phyloP scores from a whole-genome alignment of 2,888 invertebrate species.

The Cyclophora punctaria region DNA sequence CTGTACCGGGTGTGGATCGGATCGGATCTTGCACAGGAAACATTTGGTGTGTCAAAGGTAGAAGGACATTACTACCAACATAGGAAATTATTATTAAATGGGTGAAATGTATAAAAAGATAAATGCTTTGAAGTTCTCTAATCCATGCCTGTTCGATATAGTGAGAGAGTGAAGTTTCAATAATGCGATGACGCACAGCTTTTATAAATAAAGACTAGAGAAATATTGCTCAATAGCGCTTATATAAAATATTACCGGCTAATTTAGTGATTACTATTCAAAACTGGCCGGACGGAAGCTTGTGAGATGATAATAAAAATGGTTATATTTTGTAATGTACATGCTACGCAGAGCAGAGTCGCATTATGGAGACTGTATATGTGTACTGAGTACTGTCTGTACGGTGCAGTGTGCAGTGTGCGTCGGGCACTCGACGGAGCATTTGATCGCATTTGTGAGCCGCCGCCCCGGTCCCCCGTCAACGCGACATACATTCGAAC shows the following conservation, averaged over 20 bases:
- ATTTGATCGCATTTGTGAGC: constrained; percentile 53
- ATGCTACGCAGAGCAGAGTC: constrained; percentile 6
- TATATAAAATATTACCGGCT: constrained; percentile 1
- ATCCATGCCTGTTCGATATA: constrained; percentile 7
- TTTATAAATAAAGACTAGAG: constrained; percentile 5
- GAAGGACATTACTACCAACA: neutral
- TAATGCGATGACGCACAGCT: constrained; percentile 25
- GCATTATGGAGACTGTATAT: constrained; percentile 15
- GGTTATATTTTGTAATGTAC: neutral
- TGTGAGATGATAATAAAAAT: neutral
- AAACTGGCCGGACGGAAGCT: neutral
- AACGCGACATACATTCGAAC: constrained; percentile 45
- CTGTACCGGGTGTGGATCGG: constrained; percentile 17
- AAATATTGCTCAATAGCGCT: constrained; percentile 17
- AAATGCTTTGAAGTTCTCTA: neutral
- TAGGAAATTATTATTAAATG: neutral
- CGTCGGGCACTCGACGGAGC: constrained; percentile 29
- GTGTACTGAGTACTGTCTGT: neutral
- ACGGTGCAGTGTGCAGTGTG: neutral
- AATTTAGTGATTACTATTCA: neutral
- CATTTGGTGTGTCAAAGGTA: no score
- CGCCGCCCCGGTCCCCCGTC: constrained; percentile 18
- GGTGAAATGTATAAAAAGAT: neutral
- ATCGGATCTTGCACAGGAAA: constrained; percentile 5
- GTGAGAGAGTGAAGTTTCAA: constrained; percentile 27